Evolutionary conservation across 1,140 invertebrate species (phyloP).

Genomic region (Probaryconus sp.): DNA sequence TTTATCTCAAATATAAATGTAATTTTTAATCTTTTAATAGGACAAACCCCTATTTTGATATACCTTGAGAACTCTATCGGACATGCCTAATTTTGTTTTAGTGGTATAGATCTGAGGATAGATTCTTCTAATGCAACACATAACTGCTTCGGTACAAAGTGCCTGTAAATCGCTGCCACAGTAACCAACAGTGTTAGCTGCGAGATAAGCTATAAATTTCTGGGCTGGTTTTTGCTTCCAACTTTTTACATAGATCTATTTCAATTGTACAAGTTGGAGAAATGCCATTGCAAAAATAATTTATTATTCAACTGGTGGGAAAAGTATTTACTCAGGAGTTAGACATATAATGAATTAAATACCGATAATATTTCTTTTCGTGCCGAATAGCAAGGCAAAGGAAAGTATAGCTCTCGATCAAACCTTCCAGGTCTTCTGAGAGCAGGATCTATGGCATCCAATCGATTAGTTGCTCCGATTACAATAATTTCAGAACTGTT

Average conservation of each 20-base stretch:
- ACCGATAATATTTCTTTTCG: constrained; percentile 80
- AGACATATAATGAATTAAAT: constrained; percentile 53
- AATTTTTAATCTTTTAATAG: too few species aligned
- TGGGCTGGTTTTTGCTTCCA: constrained; percentile 74
- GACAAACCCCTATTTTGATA: too few species aligned
- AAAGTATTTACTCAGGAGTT: neutral
- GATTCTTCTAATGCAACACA: constrained; percentile 73
- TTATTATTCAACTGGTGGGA: neutral
- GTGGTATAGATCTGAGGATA: constrained; percentile 76
- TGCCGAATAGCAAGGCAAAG: constrained; percentile 72
- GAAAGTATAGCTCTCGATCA: constrained; percentile 78
- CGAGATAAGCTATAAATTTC: constrained; percentile 73
- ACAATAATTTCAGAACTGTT: constrained; percentile 83
- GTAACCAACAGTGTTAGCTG: constrained; percentile 76
- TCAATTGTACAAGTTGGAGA: constrained; percentile 8
- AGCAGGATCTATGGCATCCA: constrained; percentile 86
- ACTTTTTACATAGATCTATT: constrained; percentile 71
- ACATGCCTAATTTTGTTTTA: constrained; percentile 70
- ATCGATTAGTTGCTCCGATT: constrained; percentile 86
- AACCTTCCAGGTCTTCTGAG: constrained; percentile 85
- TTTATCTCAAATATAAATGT: too few species aligned
- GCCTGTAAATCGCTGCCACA: constrained; percentile 78
- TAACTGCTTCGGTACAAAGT: constrained; percentile 74
- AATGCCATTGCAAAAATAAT: neutral
- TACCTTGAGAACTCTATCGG: constrained; percentile 71